phyloP scores from a whole-genome alignment of 2,888 invertebrate genomes.

The Rutpela maculata region DNA sequence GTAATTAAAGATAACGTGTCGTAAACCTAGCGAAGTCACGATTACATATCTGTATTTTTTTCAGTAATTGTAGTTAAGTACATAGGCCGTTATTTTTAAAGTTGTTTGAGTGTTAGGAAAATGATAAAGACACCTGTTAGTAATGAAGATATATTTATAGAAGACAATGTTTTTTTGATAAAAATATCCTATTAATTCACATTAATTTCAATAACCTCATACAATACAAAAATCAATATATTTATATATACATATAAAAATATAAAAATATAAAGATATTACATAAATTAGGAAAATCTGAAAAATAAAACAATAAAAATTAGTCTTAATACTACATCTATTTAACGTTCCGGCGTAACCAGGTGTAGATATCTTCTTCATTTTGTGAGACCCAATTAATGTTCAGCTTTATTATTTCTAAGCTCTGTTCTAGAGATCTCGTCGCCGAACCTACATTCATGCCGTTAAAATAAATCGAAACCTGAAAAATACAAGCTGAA shows the following conservation, averaged over 20 bases:
- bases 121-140: slow-evolving; percentile 9
- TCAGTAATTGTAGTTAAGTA: no score
- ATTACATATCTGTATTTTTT: no score
- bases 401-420: slow-evolving; percentile 88
- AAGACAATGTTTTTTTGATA: slow-evolving; percentile 35
- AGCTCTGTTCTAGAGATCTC: slow-evolving; percentile 81
- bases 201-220: slow-evolving; percentile 32
- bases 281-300: slow-evolving; percentile 29
- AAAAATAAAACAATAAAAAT: slow-evolving; percentile 27
- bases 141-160: slow-evolving; percentile 38
- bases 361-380: slow-evolving; percentile 75
- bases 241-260: slow-evolving; percentile 38
- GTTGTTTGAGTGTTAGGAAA: not conserved
- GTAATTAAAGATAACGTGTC: no score
- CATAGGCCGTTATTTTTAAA: no score
- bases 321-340: slow-evolving; percentile 53
- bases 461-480: slow-evolving; percentile 73
- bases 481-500: slow-evolving; percentile 60
- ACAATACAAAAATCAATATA: slow-evolving; percentile 36
- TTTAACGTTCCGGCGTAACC: slow-evolving; percentile 70
- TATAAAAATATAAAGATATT: slow-evolving; percentile 31
- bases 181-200: slow-evolving; percentile 37
- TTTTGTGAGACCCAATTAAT: slow-evolving; percentile 85
- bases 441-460: slow-evolving; percentile 73
- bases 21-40: no score